phyloP scores from a whole-genome alignment of 2,113 vertebrate genomes.

The Orthonyx spaldingii region DNA sequence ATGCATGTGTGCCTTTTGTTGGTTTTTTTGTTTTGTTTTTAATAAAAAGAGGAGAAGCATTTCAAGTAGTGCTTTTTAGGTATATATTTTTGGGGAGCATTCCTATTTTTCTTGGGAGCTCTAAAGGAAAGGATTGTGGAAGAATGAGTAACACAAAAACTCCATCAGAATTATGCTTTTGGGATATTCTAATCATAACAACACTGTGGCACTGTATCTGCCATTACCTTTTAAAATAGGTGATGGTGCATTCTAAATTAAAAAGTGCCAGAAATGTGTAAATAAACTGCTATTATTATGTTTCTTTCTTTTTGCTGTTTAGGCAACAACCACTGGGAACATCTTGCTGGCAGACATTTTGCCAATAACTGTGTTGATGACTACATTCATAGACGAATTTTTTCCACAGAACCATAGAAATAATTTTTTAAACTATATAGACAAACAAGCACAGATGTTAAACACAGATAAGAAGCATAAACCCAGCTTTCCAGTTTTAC shows the following conservation, averaged over 20 bases:
- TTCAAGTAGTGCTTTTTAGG: slow-evolving; percentile 14
- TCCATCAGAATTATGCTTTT: background rate
- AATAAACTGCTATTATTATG: background rate
- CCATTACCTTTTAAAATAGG: no score
- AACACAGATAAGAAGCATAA: background rate
- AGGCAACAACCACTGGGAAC: background rate
- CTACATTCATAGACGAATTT: background rate
- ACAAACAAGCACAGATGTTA: background rate
- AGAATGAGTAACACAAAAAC: background rate
- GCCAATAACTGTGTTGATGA: background rate
- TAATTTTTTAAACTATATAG: background rate
- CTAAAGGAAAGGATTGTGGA: background rate
- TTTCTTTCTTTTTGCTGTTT: background rate
- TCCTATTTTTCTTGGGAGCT: background rate
- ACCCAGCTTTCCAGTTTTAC: background rate
- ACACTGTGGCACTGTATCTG: background rate
- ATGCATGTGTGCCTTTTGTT: background rate
- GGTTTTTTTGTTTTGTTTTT: background rate
- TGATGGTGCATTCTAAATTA: background rate
- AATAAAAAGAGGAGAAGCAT: slow-evolving; percentile 4
- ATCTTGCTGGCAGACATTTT: background rate
- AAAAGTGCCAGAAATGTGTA: background rate
- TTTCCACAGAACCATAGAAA: background rate
- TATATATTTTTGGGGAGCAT: background rate
- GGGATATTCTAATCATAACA: background rate